These are phyloP conservation scores for Diploscapter pachys DNA, from an alignment of 1,140 invertebrate genomes.

Conservation along the genomic window DNA sequence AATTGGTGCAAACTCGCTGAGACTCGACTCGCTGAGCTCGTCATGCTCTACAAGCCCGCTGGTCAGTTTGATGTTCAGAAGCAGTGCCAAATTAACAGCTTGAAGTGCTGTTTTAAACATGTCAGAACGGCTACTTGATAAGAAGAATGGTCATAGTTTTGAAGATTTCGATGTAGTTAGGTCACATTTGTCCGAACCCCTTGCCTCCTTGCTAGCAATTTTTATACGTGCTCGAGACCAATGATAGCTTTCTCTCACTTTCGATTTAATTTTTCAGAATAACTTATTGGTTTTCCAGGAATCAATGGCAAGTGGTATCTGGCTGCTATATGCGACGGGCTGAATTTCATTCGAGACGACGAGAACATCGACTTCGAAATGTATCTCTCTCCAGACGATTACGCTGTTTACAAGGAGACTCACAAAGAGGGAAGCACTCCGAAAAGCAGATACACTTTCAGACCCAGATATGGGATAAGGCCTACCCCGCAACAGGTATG, in stretches of 20 bases:
- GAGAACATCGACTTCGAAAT: slow-evolving; percentile 18
- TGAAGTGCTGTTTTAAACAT: neutral
- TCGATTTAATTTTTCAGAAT: neutral
- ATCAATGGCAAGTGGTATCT: slow-evolving; percentile 13
- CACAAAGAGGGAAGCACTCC: neutral
- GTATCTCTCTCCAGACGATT: slow-evolving; percentile 14
- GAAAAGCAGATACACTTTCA: slow-evolving; percentile 11
- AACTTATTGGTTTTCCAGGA: slow-evolving; percentile 2
- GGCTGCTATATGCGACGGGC: neutral
- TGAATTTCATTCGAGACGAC: slow-evolving; percentile 20
- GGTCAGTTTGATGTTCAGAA: neutral
- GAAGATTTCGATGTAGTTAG: no score
- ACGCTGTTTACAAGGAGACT: neutral
- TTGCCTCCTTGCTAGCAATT: no score
- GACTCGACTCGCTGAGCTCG: slow-evolving; percentile 1
- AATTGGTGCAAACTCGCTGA: slow-evolving; percentile 14
- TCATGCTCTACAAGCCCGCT: slow-evolving; percentile 18
- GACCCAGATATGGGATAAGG: slow-evolving; percentile 4
- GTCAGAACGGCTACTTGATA: no score
- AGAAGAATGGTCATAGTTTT: no score
- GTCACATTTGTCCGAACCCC: no score
- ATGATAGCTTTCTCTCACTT: no score
- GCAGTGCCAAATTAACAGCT: neutral
- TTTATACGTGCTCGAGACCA: no score
- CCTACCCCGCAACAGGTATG: slow-evolving; percentile 7